These are phyloP conservation scores for Physella acuta DNA, from an alignment of 1,140 invertebrate genomes.

Conservation along the genomic window DNA sequence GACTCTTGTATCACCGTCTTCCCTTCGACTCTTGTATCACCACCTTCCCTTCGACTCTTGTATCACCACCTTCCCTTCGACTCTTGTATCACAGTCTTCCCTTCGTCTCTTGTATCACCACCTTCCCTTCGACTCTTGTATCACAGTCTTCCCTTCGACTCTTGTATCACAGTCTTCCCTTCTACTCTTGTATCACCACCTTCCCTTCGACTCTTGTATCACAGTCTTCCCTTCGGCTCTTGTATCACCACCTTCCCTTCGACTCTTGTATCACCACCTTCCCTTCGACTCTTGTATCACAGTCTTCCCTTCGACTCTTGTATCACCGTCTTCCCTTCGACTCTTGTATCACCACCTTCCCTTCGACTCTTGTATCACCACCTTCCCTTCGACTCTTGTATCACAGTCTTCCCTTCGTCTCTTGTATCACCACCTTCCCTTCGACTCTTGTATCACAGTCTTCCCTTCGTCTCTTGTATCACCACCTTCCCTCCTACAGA, in stretches of 20 bases:
- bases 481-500: not conserved
- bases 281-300: not conserved
- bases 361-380: too few species aligned
- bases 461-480: not conserved
- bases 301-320: too few species aligned
- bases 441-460: not conserved
- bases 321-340: too few species aligned
- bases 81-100: not conserved
- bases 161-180: not conserved
- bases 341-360: not conserved
- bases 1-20: not conserved
- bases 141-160: not conserved
- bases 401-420: not conserved
- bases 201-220: not conserved
- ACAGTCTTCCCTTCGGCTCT: not conserved
- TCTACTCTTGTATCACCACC: too few species aligned
- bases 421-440: not conserved
- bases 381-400: not conserved
- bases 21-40: too few species aligned
- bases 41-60: not conserved
- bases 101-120: too few species aligned
- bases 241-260: not conserved
- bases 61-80: not conserved
- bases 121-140: not conserved
- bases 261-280: not conserved